Evolutionary conservation across 2,113 vertebrate species (phyloP).

Genomic region (Chlorodrepanis virens): DNA sequence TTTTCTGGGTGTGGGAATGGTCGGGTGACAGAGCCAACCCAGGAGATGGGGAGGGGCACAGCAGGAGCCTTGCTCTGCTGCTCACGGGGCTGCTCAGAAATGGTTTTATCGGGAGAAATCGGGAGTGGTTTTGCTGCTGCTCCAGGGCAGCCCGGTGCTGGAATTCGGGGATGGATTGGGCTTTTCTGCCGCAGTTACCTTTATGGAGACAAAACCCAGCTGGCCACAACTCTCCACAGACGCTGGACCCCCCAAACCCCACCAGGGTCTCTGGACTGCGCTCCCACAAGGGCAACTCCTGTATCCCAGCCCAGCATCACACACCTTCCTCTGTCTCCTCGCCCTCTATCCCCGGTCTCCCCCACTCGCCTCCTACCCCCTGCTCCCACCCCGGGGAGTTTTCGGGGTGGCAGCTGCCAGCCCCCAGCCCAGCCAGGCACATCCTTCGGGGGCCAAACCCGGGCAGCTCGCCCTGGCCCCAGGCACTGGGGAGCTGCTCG

Average conservation of each 20-base stretch:
- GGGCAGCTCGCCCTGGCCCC: neutral
- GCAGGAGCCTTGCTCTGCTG: neutral
- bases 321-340: neutral
- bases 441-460: neutral
- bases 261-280: fast-evolving
- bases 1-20: neutral
- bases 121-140: neutral
- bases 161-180: neutral
- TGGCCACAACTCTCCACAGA: fast-evolving
- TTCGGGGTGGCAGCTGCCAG: fast-evolving
- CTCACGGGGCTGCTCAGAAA: neutral
- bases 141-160: neutral
- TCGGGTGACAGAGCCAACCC: neutral
- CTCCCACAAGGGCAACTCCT: neutral
- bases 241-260: fast-evolving
- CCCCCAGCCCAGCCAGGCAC: fast-evolving
- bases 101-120: neutral
- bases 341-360: neutral
- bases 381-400: neutral
- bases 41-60: neutral
- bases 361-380: neutral
- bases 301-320: neutral
- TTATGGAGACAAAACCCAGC: neutral
- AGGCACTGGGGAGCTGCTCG: neutral
- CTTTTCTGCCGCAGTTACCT: neutral